Percentiles rank a stretch among this genome's conserved stretches.
Evolutionary conservation across 2,113 vertebrate genomes (phyloP).

Genomic region (Ageneiosus marmoratus): DNA sequence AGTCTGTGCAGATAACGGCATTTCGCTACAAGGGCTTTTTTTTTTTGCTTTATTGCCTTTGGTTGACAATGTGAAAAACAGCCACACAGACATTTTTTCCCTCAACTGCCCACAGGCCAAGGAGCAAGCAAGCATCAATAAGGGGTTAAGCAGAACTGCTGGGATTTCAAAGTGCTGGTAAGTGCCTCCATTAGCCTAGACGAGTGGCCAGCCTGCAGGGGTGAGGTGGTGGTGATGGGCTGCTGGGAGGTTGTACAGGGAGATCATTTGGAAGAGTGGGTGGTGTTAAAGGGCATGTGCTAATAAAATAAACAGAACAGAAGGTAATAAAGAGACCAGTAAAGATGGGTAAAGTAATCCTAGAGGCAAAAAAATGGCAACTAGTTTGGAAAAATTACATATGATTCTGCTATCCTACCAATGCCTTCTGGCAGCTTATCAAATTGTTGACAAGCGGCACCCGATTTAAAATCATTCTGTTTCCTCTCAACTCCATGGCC

Average conservation of each 20-base stretch:
- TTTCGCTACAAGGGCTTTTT: slow-evolving; percentile 18
- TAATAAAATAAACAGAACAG: neutral
- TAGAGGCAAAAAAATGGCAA: neutral
- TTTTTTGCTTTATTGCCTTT: slow-evolving; percentile 28
- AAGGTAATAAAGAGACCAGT: neutral
- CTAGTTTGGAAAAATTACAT: slow-evolving; percentile 40
- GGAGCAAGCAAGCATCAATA: slow-evolving; percentile 69
- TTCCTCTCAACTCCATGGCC: neutral
- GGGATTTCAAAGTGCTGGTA: slow-evolving; percentile 73
- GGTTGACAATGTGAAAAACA: slow-evolving; percentile 34
- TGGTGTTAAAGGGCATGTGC: neutral
- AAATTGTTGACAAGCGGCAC: slow-evolving; percentile 51
- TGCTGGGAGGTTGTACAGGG: neutral
- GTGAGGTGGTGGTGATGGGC: neutral
- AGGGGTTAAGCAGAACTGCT: slow-evolving; percentile 73
- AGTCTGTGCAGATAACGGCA: slow-evolving; percentile 29
- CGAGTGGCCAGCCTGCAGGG: slow-evolving; percentile 59
- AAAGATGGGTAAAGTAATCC: neutral
- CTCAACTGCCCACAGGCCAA: slow-evolving; percentile 61
- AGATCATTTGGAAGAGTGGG: neutral
- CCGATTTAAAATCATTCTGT: slow-evolving; percentile 62
- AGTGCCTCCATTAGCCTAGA: slow-evolving; percentile 73
- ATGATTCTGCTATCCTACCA: slow-evolving; percentile 48
- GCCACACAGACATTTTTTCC: slow-evolving; percentile 7
- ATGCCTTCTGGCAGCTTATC: slow-evolving; percentile 39